These are phyloP conservation scores for Pheosia tremula DNA, from an alignment of 2,888 invertebrate genomes.

Conservation along the genomic window DNA sequence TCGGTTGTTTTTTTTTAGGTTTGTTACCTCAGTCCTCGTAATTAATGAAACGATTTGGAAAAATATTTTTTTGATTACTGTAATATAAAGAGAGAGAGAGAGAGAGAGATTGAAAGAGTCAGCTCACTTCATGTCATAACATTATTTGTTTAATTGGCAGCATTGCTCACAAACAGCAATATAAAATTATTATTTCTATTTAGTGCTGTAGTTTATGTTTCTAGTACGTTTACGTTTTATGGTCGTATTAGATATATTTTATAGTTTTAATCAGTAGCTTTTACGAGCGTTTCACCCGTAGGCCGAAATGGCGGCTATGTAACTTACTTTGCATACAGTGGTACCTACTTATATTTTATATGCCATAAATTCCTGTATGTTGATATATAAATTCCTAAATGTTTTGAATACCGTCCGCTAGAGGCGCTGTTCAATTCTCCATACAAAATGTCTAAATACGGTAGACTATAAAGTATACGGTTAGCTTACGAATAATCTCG, in stretches of 20 bases:
- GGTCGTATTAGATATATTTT: neutral
- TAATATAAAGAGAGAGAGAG: too few relatives aligned
- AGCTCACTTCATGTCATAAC: too few relatives aligned
- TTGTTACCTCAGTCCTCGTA: too few relatives aligned
- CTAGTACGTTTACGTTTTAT: neutral
- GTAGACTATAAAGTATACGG: too few relatives aligned
- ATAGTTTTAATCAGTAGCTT: slow-evolving; percentile 1
- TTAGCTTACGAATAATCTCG: too few relatives aligned
- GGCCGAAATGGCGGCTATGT: neutral
- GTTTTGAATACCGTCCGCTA: neutral
- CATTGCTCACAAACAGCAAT: neutral
- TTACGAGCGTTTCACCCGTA: neutral
- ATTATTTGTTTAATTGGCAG: neutral
- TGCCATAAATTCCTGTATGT: neutral
- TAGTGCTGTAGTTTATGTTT: neutral
- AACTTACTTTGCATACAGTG: neutral
- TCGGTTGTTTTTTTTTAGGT: too few relatives aligned
- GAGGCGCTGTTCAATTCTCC: too few relatives aligned
- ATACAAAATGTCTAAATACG: too few relatives aligned
- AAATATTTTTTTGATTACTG: too few relatives aligned
- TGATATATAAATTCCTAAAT: neutral
- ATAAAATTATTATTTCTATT: neutral
- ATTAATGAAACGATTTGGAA: too few relatives aligned
- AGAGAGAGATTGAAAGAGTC: too few relatives aligned
- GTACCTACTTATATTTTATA: neutral